A percentile compares a stretch with the other conserved stretches of the same genome.
These are phyloP conservation scores for Strix occidentalis DNA, from an alignment of 2,797 vertebrate genomes.

Conservation along the genomic window DNA sequence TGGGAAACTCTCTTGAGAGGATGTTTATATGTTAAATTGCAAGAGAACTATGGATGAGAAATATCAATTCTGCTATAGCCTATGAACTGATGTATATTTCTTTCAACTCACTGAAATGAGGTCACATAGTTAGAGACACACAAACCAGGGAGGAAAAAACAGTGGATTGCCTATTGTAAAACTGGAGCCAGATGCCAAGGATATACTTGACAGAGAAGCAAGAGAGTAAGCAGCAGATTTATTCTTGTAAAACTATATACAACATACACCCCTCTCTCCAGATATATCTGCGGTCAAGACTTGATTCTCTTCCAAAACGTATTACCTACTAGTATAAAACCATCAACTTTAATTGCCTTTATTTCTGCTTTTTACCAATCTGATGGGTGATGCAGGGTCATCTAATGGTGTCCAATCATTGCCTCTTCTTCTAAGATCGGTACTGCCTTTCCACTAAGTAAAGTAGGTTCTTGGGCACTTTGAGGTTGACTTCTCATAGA, in stretches of 20 bases:
- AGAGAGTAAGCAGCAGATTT: not conserved
- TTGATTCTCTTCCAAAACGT: not conserved
- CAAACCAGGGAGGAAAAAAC: not conserved
- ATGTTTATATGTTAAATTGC: constrained; percentile 21
- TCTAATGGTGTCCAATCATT: not conserved
- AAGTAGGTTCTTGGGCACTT: not conserved
- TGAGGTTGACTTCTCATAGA: not conserved
- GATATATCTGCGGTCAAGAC: not conserved
- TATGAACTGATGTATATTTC: constrained; percentile 2
- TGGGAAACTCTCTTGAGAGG: constrained; percentile 3
- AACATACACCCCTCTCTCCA: not conserved
- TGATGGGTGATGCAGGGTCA: not conserved
- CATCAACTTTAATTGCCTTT: not conserved
- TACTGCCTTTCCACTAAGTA: not conserved
- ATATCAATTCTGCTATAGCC: not conserved
- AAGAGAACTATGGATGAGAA: not conserved
- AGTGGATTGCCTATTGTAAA: not conserved
- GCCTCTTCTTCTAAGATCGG: not conserved
- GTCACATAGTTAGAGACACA: not conserved
- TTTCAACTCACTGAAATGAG: constrained; percentile 2
- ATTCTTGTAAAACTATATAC: not conserved
- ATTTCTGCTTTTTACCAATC: not conserved
- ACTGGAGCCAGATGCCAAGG: not conserved
- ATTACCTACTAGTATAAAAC: not conserved
- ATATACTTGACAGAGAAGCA: not conserved